Base-by-base conservation (phyloP, 2,113 vertebrate genomes). In the Phylloscopus trochiloides region DNA sequence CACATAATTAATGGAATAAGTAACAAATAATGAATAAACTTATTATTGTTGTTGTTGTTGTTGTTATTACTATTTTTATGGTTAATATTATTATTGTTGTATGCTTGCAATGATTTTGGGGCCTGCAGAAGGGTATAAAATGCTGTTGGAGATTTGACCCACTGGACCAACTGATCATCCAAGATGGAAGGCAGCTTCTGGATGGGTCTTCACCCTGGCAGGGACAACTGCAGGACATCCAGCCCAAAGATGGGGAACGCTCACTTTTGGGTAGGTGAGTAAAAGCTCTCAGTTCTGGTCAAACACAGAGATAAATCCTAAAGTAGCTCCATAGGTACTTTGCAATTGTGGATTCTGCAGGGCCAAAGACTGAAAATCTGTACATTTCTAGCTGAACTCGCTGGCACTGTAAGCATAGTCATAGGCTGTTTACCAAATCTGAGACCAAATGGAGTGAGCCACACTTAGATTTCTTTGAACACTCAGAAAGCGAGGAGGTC, bases 51-150 rank as follows among this genome's bases (percentile, higher is more conserved):
- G 2, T 25, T 26, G 9, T 26, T 31, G 5, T 28, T 36, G 19
- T 15, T 34, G 17, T 18, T 26, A n/a, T n/a, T 24, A 32, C 43
- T 22, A 17, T 32, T 17, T 24, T 43, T 17, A 12, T 47, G 13
- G 17, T 17, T n/a, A n/a, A 47, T 32, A 13, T 40, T 24, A 10
- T 13, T 52, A 51, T 22, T 31, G 51, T 9, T 38, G 51, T 8
- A 25, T 40, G 17, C 31, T 67, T 89, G 11, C 0, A 0, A 34
- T 47, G 1, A 12, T 54, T 74, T 61, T 3, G 24, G 9, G 42
- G 25, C 14, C 31, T 68, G 34, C 11, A 42, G 42, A 66, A 24
- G 28, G 4, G 3, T 17, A 25, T 14, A 38, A 74, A 76, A 70
- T 19, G 14, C 40, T 40, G 29, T 9, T 68, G 48, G 34, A 68